Evolutionary conservation across 1,140 invertebrate genomes (phyloP).

Genomic region (Camponotus pennsylvanicus): DNA sequence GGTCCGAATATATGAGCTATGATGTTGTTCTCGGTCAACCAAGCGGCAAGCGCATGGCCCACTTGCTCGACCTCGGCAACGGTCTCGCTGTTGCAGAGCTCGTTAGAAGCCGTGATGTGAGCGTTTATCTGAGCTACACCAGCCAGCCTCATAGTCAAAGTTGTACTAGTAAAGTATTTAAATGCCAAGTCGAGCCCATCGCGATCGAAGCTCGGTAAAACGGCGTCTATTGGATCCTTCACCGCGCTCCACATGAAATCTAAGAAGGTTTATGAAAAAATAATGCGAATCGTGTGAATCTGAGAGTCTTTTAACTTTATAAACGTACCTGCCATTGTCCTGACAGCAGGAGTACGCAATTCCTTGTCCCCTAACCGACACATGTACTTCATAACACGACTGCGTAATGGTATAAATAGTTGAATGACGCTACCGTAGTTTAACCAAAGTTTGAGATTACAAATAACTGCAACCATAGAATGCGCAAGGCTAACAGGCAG

Average conservation of each 20-base stretch:
- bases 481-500: constrained; percentile 95
- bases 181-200: constrained; percentile 96
- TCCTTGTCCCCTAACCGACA: constrained; percentile 97
- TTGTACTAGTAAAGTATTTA: constrained; percentile 97
- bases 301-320: neutral
- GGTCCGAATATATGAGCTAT: constrained; percentile 98
- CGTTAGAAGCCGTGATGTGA: constrained; percentile 96
- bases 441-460: constrained; percentile 97
- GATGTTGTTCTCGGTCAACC: constrained; percentile 96
- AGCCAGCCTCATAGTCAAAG: constrained; percentile 96
- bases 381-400: constrained; percentile 96
- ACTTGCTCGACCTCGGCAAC: constrained; percentile 93
- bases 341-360: constrained; percentile 93
- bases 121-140: constrained; percentile 98
- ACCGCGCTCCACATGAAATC: constrained; percentile 98
- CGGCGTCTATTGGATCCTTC: constrained; percentile 95
- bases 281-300: neutral
- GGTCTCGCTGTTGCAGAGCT: constrained; percentile 95
- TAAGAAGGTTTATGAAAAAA: constrained; percentile 76
- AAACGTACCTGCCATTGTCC: constrained; percentile 94
- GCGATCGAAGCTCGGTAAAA: constrained; percentile 92
- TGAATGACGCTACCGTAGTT: constrained; percentile 96
- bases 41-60: constrained; percentile 94
- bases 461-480: constrained; percentile 95
- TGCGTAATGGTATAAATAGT: constrained; percentile 94